Base-by-base conservation (phyloP, 2,797 vertebrate genomes). In the Sphenopsis melanotis region DNA sequence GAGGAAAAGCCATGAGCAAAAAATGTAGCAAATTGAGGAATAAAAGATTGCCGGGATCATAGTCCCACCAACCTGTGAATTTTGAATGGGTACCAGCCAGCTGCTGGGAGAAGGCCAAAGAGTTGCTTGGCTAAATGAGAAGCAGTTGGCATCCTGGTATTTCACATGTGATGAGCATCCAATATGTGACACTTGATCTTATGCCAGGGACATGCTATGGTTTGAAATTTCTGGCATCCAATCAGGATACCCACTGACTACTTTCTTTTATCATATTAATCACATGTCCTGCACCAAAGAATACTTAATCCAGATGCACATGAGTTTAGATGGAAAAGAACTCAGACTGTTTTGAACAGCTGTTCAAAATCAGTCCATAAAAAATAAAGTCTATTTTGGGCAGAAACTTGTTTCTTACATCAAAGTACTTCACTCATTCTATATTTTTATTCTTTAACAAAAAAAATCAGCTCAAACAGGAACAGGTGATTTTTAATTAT, bases 111-210 rank as follows among this genome's bases (percentile, higher is more conserved):
- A 93, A 50, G 79, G 72, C 93, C 93, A 94, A 75, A 57, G 47
- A 16, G 1, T 78, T 91, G 57, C 71, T 75, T 90, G 24, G n/a
- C 57, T 94, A 94, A 95, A 95, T 72, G 84, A 92, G 90, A 95
- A 96, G 79, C 82, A 89, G 57, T 95, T 95, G 92, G 87, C 93
- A 95, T 81, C 49, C 55, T 91, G 65, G 53, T 87, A 89, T 91
- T 89, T 91, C 32, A 95, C 29, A 93, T 88, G 82, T 89, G 96
- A 95, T 86, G 89, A 95, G 26, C 84, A 94, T 87, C 83, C 94
- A 95, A 65, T 95, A 91, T 91, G 76, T 63, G 89, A 89, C 89
- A 91, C 32, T 89, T 96, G 89, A 90, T 81, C 47, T 78, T 83
- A 86, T 32, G 89, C 95, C 94, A 96, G 87, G 36, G 80, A 86